Base-by-base conservation (phyloP, 2,888 invertebrate species). In the Synergus japonicus region DNA sequence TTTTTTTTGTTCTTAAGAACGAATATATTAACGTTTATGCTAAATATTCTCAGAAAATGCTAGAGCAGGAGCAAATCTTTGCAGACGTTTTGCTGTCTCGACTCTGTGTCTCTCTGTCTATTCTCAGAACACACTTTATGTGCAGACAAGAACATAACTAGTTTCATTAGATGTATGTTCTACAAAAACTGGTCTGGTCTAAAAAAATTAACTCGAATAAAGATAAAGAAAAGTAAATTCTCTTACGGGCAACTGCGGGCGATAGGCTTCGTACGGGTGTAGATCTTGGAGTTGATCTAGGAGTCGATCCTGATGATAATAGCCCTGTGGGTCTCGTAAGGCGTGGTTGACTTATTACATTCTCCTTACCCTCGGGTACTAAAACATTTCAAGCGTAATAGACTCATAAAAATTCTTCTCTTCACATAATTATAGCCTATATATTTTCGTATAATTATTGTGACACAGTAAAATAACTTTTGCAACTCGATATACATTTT, bases 341-440 rank as follows among this genome's bases (percentile, higher is more conserved):
- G 80, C 88, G 83, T 76, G 95, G 95, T 85, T 95, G 95, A 84
- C 95, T 95, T 22, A 97, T 90, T 29, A 95, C 92, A 85, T 94
- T 96, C 90, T 97, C 97, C 85, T 97, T 97, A 89, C 97, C 97
- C 87, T 97, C 97, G 0, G 97, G 96, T 54, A 97, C 97, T 96
- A 89, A 90, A 69, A 79, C 18, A 63, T 37, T 22, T 54, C 73
- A 73, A 73, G 73, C 73, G 54, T 37, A 73, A 73, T 49, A 78
- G 77, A 81, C 79, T 46, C 44, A 69, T 64, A 79, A 37, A 76
- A 49, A 77, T 81, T 76, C 46, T 73, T 73, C 58, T 54, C n/a
- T n/a, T 37, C 37, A 37, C 37, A 37, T 37, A 37, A 37, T 37
- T 37, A 37, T 37, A 37, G 37, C 37, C 37, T 4, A 37, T 37